Evolutionary conservation across 2,888 invertebrate species (phyloP).

Genomic region (Dryocosmus kuriphilus): DNA sequence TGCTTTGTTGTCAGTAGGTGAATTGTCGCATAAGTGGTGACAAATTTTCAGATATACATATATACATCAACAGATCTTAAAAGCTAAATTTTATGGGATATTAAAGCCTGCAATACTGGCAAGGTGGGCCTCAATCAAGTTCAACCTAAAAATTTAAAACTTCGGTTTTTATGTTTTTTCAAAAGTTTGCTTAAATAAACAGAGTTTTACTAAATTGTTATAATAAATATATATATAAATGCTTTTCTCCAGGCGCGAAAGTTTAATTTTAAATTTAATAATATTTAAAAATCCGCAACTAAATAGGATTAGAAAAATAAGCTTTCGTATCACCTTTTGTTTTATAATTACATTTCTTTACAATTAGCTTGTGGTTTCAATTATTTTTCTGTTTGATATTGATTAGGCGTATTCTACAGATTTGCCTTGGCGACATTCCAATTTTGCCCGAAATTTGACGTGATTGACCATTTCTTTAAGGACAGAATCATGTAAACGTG

Average conservation of each 20-base stretch:
- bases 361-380: not conserved
- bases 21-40: constrained; percentile 1
- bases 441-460: not conserved
- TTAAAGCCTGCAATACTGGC: not conserved
- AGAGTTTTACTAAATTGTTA: not conserved
- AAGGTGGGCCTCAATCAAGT: no score
- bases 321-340: not conserved
- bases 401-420: not conserved
- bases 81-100: not conserved
- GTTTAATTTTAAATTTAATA: not conserved
- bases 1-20: constrained; percentile 5
- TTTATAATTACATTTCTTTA: constrained; percentile 35
- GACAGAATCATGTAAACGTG: no score
- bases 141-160: no score
- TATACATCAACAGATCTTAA: no score
- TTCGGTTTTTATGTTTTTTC: no score
- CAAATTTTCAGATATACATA: not conserved
- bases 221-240: not conserved
- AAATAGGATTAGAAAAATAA: not conserved
- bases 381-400: not conserved
- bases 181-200: not conserved
- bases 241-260: not conserved
- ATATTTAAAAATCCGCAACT: constrained; percentile 3
- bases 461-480: no score
- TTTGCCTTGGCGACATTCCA: not conserved